These are phyloP conservation scores for Ips nitidus DNA, from an alignment of 1,140 invertebrate species.

Conservation along the genomic window DNA sequence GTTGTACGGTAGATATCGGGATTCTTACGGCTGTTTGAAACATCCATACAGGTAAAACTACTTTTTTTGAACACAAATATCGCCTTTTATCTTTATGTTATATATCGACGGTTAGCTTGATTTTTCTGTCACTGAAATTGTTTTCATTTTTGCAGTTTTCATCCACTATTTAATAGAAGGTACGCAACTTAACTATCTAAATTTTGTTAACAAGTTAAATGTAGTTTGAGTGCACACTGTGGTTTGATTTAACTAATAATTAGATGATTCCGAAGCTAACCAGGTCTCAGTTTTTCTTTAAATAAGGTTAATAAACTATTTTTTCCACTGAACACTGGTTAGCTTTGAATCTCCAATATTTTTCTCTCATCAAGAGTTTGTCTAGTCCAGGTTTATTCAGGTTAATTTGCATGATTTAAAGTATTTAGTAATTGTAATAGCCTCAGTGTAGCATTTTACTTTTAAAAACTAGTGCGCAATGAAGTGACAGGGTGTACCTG, in stretches of 20 bases:
- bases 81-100: neutral
- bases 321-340: too few relatives aligned
- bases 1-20: constrained; percentile 81
- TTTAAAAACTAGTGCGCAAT: too few relatives aligned
- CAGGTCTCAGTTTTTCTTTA: too few relatives aligned
- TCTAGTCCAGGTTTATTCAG: too few relatives aligned
- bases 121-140: neutral
- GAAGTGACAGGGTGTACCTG: too few relatives aligned
- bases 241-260: neutral
- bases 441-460: too few relatives aligned
- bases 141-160: constrained; percentile 34
- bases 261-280: too few relatives aligned
- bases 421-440: neutral
- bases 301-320: too few relatives aligned
- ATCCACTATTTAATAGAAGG: constrained; percentile 35
- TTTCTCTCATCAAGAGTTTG: too few relatives aligned
- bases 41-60: constrained; percentile 68
- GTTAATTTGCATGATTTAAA: neutral
- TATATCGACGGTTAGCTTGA: neutral
- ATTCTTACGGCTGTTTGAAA: constrained; percentile 86
- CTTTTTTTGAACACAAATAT: neutral
- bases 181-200: constrained; percentile 18
- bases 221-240: neutral
- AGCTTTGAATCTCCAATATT: too few relatives aligned
- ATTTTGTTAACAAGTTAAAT: neutral